Conservation (phyloP, 2,888 invertebrate species). For the Norana najaformis region DNA sequence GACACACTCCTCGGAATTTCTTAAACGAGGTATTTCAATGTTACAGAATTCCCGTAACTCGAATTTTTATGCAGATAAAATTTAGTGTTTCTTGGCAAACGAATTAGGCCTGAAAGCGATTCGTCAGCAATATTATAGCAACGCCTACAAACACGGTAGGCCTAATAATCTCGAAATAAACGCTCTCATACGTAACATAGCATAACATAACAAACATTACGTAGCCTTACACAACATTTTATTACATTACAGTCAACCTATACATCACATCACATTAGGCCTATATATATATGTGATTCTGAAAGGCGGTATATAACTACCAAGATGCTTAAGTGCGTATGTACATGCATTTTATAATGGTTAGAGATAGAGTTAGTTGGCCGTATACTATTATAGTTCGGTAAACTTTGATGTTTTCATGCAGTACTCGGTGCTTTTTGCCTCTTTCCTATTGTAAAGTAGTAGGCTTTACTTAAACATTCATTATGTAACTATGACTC, state of each 20-base stretch:
- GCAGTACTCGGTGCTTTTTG: no score
- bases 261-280: no score
- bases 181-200: neutral
- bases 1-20: conserved; percentile 7
- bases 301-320: neutral
- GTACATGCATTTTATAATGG: neutral
- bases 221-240: no score
- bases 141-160: neutral
- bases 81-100: neutral
- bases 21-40: conserved; percentile 7
- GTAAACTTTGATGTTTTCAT: no score
- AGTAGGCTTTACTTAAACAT: neutral
- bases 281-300: no score
- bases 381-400: no score
- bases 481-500: neutral
- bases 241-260: no score
- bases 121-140: neutral
- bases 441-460: neutral
- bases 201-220: neutral
- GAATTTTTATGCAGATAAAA: neutral
- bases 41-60: neutral
- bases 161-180: neutral
- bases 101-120: no score
- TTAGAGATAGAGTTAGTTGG: no score
- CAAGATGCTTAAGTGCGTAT: conserved; percentile 25